Evolutionary conservation across 2,888 invertebrate genomes (phyloP), one percentile per base, ranked within the genome.

Genomic region (Andrena praecox): DNA sequence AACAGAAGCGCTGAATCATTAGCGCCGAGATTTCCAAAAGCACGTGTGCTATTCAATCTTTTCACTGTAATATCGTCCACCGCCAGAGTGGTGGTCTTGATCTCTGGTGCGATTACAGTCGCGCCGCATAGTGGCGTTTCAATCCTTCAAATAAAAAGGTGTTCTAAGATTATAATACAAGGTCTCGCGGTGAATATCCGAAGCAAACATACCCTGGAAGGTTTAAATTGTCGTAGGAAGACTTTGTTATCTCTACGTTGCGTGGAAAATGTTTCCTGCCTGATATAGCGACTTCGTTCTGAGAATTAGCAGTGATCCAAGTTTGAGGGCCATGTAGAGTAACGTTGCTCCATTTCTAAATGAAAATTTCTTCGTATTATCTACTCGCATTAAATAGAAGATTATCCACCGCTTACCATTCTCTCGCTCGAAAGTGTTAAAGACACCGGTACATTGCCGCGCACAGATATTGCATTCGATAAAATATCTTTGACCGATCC

Each of bases 231-330:
- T 84, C 69, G 20, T 85, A 87, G 4, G 87, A 66, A 6, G 50
- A 64, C 35, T 84, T 69, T 56, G 87, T 81, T 35, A 93, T 59
- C 2, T 50, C 72, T 2, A 96, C 86, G 88, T 94, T 93, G 24
- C 91, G 90, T 2, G 89, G 87, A 83, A 95, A 94, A 3, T 87
- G 90, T 89, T 96, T 96, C 56, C 84, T 85, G 7, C 95, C 96
- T 31, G 93, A 93, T 66, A 96, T 93, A 10, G 93, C 85, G 89
- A 95, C 94, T 35, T 94, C 92, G 2, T 94, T 89, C 1, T 87
- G 89, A 82, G 94, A 94, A 27, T 93, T 93, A 70, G 93, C 92
- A 3, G 89, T 89, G 27, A 93, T 52, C 89, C 89, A 92, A 29
- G 86, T 88, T 2, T 95, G 92, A 87, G 95, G 94, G 33, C 93